These are phyloP conservation scores for Drosophila neocordata DNA, from an alignment of 1,140 invertebrate species.

Conservation along the genomic window DNA sequence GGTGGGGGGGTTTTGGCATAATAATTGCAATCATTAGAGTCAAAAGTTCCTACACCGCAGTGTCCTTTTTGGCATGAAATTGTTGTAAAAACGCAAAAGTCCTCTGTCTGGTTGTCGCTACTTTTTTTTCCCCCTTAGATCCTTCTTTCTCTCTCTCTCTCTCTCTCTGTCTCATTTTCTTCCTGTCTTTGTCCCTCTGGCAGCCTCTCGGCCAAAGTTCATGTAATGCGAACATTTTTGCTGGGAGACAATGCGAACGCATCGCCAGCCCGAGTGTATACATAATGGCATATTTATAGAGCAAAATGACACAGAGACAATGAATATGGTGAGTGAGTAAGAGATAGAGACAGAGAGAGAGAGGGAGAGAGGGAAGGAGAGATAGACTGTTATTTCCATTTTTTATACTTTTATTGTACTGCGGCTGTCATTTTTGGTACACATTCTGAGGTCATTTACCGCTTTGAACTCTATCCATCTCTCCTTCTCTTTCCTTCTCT, in stretches of 20 bases:
- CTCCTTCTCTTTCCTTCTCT: too few species aligned
- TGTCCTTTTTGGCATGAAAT: constrained; percentile 70
- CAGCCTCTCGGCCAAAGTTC: constrained; percentile 33
- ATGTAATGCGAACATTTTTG: constrained; percentile 45
- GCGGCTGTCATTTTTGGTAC: constrained; percentile 20
- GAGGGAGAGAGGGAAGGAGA: background rate
- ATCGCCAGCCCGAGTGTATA: constrained; percentile 64
- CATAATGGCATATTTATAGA: constrained; percentile 78
- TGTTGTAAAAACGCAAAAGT: constrained; percentile 54
- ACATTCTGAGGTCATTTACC: constrained; percentile 21
- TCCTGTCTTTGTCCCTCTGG: background rate
- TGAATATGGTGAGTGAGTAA: constrained; percentile 3
- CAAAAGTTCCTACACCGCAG: constrained; percentile 79
- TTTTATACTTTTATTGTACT: constrained; percentile 18
- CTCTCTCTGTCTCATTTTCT: constrained; percentile 18
- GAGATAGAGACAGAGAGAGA: background rate
- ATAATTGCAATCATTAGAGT: constrained; percentile 81
- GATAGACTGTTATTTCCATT: background rate
- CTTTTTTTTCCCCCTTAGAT: too few species aligned
- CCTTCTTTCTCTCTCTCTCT: constrained; percentile 1
- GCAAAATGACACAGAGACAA: constrained; percentile 43
- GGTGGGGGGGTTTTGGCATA: constrained; percentile 43
- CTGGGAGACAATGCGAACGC: constrained; percentile 67
- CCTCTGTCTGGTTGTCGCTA: constrained; percentile 17
- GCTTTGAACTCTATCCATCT: constrained; percentile 10